Evolutionary conservation across 2,113 vertebrate genomes (phyloP).

Genomic region (Ptychochromis oligacanthus): DNA sequence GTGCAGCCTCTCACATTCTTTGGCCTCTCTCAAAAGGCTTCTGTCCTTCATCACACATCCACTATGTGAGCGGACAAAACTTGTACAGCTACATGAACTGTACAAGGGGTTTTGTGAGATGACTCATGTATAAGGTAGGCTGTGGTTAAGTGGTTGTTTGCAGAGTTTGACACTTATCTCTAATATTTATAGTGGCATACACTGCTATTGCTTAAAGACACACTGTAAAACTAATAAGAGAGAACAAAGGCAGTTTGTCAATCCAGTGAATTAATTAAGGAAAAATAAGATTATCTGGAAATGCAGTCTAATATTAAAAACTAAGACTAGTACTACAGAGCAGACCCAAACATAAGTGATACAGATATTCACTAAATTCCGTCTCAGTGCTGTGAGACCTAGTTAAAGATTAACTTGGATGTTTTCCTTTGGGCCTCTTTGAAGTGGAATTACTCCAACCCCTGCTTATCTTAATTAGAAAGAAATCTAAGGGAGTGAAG

Average conservation of each 20-base stretch:
- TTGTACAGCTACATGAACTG: constrained; percentile 12
- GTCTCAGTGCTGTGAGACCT: constrained; percentile 40
- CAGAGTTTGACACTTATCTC: constrained; percentile 1
- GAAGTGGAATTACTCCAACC: constrained; percentile 75
- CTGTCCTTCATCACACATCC: constrained; percentile 61
- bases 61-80: neutral
- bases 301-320: neutral
- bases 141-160: neutral
- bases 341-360: constrained; percentile 1
- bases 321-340: neutral
- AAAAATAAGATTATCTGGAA: constrained; percentile 8
- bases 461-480: constrained; percentile 79
- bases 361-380: constrained; percentile 40
- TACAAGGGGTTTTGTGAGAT: neutral
- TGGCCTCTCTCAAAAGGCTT: constrained; percentile 65
- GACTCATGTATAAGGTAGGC: neutral
- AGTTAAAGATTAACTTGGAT: constrained; percentile 77
- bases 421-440: constrained; percentile 73
- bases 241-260: neutral
- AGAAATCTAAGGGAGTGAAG: constrained; percentile 70
- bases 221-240: neutral
- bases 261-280: constrained; percentile 3
- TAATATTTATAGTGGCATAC: constrained; percentile 10
- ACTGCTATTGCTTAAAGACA: neutral
- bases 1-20: constrained; percentile 60